Evolutionary conservation across 2,797 vertebrate species (phyloP), one percentile per base, ranked within the genome.

Genomic region (Philypnodon macrostomus): DNA sequence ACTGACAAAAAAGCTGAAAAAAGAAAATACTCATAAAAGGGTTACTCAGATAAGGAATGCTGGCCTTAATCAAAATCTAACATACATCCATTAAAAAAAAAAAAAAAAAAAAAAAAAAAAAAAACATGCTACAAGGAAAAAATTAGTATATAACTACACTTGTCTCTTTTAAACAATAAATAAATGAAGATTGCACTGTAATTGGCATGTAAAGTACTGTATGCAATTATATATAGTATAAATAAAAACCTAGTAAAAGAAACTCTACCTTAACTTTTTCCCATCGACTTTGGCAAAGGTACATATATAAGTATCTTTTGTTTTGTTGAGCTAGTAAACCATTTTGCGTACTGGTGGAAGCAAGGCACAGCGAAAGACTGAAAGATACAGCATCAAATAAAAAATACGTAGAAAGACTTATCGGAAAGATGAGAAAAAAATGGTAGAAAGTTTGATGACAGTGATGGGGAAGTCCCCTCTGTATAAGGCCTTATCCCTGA

Each of bases 181-280:
- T 99, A 98, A 98, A 90, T 88, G 86, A 92, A 93, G 93, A 99
- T 98, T 99, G 97, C 97, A 99, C 96, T 97, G 94, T 97, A 96
- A 96, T 96, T 97, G 93, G 93, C 93, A 94, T 97, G 94, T 97
- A 97, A 99, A 97, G 96, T 95, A 97, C 94, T 94, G 95, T 93
- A 96, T 95, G 94, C 95, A 95, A 88, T n/a, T n/a, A 94, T 95
- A 97, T 97, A 95, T 92, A 95, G 95, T 95, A 97, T 97, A 98
- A 99, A 97, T 97, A 98, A 88, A 94, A 93, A 92, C n/a, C n/a
- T n/a, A n/a, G n/a, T n/a, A n/a, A n/a, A 93, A 93, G 88, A 91
- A 92, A 94, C 90, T 93, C 84, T 87, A 90, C 85, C 91, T 91
- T 92, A 90, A 84, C 88, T 91, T 93, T 91, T 93, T 92, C 91